A percentile compares a stretch with the other conserved stretches of the same genome.
phyloP scores from a whole-genome alignment of 2,113 vertebrate genomes.

The Elephas maximus region DNA sequence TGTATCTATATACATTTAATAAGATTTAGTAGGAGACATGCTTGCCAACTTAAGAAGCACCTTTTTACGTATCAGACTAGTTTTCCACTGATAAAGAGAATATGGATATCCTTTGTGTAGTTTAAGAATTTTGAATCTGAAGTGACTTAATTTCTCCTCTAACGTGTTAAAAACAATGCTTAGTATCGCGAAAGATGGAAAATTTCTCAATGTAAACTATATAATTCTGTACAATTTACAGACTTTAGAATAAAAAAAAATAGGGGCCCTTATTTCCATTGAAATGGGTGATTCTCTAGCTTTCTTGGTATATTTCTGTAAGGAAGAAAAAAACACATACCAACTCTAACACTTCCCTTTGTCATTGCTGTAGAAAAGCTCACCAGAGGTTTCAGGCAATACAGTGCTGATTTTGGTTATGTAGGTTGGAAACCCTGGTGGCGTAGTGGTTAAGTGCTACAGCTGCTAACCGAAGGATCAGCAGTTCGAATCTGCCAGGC shows the following conservation, averaged over 20 bases:
- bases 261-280: not conserved
- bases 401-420: not conserved
- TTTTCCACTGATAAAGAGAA: conserved; percentile 58
- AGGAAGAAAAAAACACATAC: not conserved
- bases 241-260: conserved; percentile 4
- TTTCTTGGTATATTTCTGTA: conserved; percentile 12
- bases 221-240: not conserved
- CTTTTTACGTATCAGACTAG: conserved; percentile 5
- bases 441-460: no score
- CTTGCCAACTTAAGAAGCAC: not conserved
- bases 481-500: no score
- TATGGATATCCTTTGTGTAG: not conserved
- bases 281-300: not conserved
- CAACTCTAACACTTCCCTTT: not conserved
- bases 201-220: not conserved
- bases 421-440: no score
- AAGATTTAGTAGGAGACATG: not conserved
- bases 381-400: not conserved
- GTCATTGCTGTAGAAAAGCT: not conserved
- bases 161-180: conserved; percentile 17
- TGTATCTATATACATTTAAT: conserved; percentile 9
- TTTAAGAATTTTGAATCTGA: conserved; percentile 24
- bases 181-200: not conserved
- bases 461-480: no score
- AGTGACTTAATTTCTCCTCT: conserved; percentile 7